Evolutionary conservation across 1,140 invertebrate genomes (phyloP).

Genomic region (Zelostemma sp.): DNA sequence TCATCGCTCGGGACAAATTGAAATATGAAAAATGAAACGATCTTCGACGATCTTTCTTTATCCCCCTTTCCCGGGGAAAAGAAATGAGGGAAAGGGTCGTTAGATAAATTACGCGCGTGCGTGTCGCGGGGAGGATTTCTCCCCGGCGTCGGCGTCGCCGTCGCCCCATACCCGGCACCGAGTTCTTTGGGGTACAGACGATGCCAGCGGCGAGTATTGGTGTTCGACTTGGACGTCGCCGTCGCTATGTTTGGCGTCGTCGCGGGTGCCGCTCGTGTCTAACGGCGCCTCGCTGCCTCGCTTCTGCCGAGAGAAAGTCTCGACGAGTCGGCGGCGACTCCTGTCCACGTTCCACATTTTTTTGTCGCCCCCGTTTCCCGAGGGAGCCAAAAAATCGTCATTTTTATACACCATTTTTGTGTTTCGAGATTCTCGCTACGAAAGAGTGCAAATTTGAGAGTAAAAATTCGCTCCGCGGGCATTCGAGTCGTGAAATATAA

Average conservation of each 20-base stretch:
- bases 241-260: slow-evolving; percentile 53
- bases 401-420: too few relatives aligned
- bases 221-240: slow-evolving; percentile 34
- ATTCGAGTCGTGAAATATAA: too few relatives aligned
- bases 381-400: too few relatives aligned
- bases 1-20: slow-evolving; percentile 5
- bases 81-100: slow-evolving; percentile 14
- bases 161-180: slow-evolving; percentile 22
- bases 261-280: slow-evolving; percentile 50
- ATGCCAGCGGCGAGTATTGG: slow-evolving; percentile 22
- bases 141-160: slow-evolving; percentile 44
- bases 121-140: slow-evolving; percentile 17
- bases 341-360: slow-evolving; percentile 9
- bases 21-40: slow-evolving; percentile 3
- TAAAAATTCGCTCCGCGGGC: too few relatives aligned
- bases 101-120: slow-evolving; percentile 16
- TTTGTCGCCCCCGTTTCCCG: slow-evolving; percentile 5
- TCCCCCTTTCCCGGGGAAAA: slow-evolving; percentile 2
- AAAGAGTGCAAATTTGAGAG: too few relatives aligned
- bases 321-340: slow-evolving; percentile 31
- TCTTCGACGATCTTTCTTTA: background rate
- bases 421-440: too few relatives aligned
- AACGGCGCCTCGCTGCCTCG: slow-evolving; percentile 54
- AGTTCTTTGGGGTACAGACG: slow-evolving; percentile 7
- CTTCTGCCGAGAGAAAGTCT: slow-evolving; percentile 34